Evolutionary conservation across 2,888 invertebrate species (phyloP).

Genomic region (Cerastis leucographa): DNA sequence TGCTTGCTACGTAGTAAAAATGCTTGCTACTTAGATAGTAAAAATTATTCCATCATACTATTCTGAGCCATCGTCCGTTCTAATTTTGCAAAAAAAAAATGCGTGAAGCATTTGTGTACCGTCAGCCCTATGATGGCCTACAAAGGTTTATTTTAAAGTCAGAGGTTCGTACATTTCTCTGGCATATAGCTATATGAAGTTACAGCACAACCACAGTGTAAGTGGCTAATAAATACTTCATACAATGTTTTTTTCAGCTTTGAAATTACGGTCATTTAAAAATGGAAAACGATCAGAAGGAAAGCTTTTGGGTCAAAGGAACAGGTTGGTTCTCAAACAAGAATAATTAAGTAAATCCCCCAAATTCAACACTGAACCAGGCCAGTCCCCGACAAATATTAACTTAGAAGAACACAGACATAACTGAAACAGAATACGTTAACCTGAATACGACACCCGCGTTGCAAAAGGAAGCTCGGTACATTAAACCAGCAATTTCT

Average conservation of each 20-base stretch:
- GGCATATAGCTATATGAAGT: not conserved
- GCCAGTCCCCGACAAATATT: not conserved
- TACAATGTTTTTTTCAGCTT: not conserved
- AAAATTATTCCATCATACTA: conserved; percentile 22
- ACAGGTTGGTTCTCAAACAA: not conserved
- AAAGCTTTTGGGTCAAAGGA: not conserved
- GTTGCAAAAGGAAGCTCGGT: conserved; percentile 7
- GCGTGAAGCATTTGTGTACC: conserved; percentile 9
- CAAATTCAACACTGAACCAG: not conserved
- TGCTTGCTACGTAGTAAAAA: no score
- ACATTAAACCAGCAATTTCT: conserved; percentile 35
- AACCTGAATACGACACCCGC: not conserved
- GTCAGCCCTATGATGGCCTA: conserved; percentile 12
- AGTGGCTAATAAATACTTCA: not conserved
- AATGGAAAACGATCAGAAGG: not conserved
- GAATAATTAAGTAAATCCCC: not conserved
- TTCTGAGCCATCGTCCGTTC: not conserved
- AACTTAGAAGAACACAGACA: conserved; percentile 3
- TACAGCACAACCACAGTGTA: conserved; percentile 27
- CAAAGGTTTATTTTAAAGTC: conserved; percentile 26
- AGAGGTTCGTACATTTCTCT: conserved; percentile 20
- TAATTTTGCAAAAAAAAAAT: not conserved
- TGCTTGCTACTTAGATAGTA: no score
- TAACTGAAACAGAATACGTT: conserved; percentile 22
- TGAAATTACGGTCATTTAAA: not conserved